Base-by-base conservation (phyloP, 1,140 invertebrate genomes). In the Euura lappo region DNA sequence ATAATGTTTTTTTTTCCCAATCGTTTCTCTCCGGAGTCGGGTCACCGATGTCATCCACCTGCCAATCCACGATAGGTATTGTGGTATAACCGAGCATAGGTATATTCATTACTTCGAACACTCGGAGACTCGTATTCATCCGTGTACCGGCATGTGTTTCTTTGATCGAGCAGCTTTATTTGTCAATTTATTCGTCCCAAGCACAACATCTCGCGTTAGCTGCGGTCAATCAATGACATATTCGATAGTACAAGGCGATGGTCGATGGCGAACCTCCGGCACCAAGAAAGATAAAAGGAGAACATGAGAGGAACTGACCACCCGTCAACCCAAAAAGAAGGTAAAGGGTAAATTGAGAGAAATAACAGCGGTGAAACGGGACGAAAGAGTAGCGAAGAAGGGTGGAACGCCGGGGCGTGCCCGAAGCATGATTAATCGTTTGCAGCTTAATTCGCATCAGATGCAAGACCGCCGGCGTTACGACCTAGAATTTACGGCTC, bases 201-300 rank as follows among this genome's bases (percentile, higher is more conserved):
- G 60, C 67, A 45, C 65, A 70, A 42, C 71, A 45, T 13, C 67
- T 47, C 65, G 69, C 44, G 3, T 44, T 71, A 7, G 28, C 71
- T 71, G 74, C 72, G 76, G 76, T 78, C 80, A 77, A 82, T 81
- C 80, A 80, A 82, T 81, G 77, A 77, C 78, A 80, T 76, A 70
- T 82, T 81, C 77, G 28, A 28, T 28, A 1, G 28, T 1, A 81
- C 78, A 80, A 82, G 80, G 72, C 71, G 75, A 79, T 77, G 78
- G 80, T 75, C 67, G 46, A 28, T 28, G 10, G 71, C 68, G 70
- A 70, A 7, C 28, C 10, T 5, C 47, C 44, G 44, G 44, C 69
- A 60, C 65, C 45, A 47, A 46, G 10, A 6, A 11, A 60, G n/a
- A 60, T 8, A 8, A 6, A 8, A 60, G 7, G n/a, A 60, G 6